Evolutionary conservation across 1,140 invertebrate species (phyloP).

Genomic region (Drosophila quadrilineata): DNA sequence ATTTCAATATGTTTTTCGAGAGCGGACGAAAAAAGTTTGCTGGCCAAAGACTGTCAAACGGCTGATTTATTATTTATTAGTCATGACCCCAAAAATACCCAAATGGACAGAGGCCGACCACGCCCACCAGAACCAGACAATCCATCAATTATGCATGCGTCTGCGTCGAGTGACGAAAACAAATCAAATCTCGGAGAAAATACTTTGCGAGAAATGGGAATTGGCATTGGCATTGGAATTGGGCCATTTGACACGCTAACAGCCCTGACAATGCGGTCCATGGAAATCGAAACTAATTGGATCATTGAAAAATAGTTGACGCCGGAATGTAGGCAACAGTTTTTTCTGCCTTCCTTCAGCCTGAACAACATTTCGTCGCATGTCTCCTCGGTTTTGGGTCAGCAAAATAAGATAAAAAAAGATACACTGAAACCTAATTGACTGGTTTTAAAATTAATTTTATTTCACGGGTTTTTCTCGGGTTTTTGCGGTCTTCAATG

Average conservation of each 20-base stretch:
- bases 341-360: background rate
- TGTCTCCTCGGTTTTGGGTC: no score
- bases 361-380: no score
- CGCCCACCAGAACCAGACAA: slow-evolving; percentile 23
- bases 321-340: slow-evolving; percentile 16
- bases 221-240: slow-evolving; percentile 9
- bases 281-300: slow-evolving; percentile 43
- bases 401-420: no score
- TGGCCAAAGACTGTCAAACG: slow-evolving; percentile 42
- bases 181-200: slow-evolving; percentile 44
- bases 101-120: background rate
- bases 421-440: slow-evolving; percentile 46
- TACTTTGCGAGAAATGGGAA: slow-evolving; percentile 11
- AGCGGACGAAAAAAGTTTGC: slow-evolving; percentile 21
- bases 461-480: slow-evolving; percentile 10
- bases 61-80: slow-evolving; percentile 62
- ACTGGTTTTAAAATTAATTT: slow-evolving; percentile 61
- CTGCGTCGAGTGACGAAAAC: slow-evolving; percentile 31
- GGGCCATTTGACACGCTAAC: slow-evolving; percentile 45
- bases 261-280: slow-evolving; percentile 19
- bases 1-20: slow-evolving; percentile 37
- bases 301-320: slow-evolving; percentile 53
- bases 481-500: slow-evolving; percentile 27
- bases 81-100: slow-evolving; percentile 14
- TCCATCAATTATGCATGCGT: slow-evolving; percentile 58